Base-by-base conservation (phyloP, 2,113 vertebrate species). In the Paraplagusia blochii region DNA sequence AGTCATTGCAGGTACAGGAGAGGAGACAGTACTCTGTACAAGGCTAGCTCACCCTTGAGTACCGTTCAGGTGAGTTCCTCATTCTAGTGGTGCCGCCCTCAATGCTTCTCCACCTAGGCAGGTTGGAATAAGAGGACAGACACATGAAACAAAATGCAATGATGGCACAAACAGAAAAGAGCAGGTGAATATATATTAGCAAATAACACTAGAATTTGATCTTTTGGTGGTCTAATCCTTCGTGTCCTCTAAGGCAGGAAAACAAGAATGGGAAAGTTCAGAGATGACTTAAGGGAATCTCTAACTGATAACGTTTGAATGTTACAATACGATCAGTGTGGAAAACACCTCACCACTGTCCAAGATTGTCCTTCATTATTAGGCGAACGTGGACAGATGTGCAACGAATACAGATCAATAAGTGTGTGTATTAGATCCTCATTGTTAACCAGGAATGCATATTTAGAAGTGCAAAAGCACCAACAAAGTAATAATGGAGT, bases 1-100 rank as follows among this genome's bases (percentile, higher is more conserved):
- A 77, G 64, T 65, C 33, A 29, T 29, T 29, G 22, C 22, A 76
- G 75, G 77, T 78, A 84, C 54, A 82, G 82, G 82, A 85, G 82
- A 85, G 84, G 82, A 81, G 85, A 86, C 82, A 87, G 86, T 84
- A 84, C 87, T 88, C 85, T 87, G 86, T 87, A 79, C 84, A 88
- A 89, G 84, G 85, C 88, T 85, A 89, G 90, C 90, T 91, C 90
- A 91, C 90, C 90, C 89, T 87, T 62, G 82, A 89, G 88, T 88
- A 91, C 90, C 80, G 90, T 83, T 90, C 87, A 89, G 88, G 85
- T 86, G 88, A 90, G 86, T 89, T 87, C 88, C 84, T 91, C 88
- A 88, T 73, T 81, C 88, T 89, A 87, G 81, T 58, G 82, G 81
- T 77, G 82, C 75, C 67, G 80, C 81, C 82, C 84, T 78, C 87